phyloP scores from a whole-genome alignment of 2,113 vertebrate species.

The Furnarius figulus region DNA sequence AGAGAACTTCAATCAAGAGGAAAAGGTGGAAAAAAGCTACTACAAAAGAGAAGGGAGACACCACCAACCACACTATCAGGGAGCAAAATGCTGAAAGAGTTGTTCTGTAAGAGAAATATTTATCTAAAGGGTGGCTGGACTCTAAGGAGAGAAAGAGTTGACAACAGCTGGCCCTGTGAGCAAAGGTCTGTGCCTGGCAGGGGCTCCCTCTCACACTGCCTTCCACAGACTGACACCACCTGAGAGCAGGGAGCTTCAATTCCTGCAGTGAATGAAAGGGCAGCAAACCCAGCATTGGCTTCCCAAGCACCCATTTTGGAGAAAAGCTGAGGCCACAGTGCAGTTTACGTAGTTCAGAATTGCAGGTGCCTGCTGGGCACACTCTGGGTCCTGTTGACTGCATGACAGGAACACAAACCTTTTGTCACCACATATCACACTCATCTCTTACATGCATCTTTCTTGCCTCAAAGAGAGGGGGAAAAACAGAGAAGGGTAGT shows the following conservation, averaged over 20 bases:
- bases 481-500: background rate
- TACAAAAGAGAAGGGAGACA: background rate
- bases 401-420: background rate
- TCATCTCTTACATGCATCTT: background rate
- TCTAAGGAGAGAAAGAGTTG: background rate
- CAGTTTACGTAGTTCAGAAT: accelerated
- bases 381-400: accelerated
- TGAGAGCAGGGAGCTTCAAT: background rate
- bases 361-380: background rate
- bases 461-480: background rate
- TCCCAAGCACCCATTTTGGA: background rate
- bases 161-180: accelerated
- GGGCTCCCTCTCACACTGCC: background rate
- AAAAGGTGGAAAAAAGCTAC: background rate
- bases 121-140: background rate
- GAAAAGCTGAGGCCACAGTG: background rate
- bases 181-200: accelerated
- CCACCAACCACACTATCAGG: background rate
- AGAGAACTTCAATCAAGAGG: background rate
- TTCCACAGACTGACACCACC: background rate
- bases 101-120: background rate
- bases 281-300: background rate
- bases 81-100: background rate
- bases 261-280: background rate
- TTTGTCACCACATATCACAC: background rate